Base-by-base conservation (phyloP, 2,113 vertebrate genomes). In the Pleuronectes platessa region DNA sequence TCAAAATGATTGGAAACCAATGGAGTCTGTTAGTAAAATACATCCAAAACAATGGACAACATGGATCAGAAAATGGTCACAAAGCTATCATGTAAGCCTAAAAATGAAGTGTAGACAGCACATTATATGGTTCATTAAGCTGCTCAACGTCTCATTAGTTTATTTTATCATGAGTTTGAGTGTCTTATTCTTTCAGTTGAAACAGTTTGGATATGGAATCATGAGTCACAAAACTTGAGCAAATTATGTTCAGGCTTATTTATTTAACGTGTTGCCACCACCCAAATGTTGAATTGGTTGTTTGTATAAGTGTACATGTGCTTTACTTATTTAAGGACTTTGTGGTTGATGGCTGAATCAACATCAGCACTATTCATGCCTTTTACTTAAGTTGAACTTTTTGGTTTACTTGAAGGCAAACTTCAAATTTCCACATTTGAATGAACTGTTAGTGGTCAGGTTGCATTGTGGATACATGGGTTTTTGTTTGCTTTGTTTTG, bases 121-220 rank as follows among this genome's bases (percentile, higher is more conserved):
- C 21, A 15, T 23, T 18, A 12, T 55, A 45, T 69, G 47, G 37
- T 69, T 58, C 37, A 58, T 77, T 37, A n/a, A 17, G n/a, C 15
- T 51, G 4, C 5, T 54, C 53, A 21, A 54, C 7, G n/a, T 54
- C n/a, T 54, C 12, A 54, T 31, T 31, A 31, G 31, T 31, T 31
- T 31, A 31, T 31, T 7, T 31, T 31, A 31, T 31, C 31, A 31
- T 31, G 31, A 7, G 31, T 31, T 31, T 5, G 31, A 31, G 31
- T 31, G 31, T 31, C 31, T 31, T 31, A 31, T 61, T 53, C 18
- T 37, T 73, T 68, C n/a, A 37, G 24, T 68, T 62, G 23, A 54
- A 54, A 31, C 20, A 49, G 8, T 61, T 51, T 49, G 13, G 13
- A 60, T 20, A 18, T 15, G 35, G 24, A 35, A 49, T 15, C n/a